A percentile compares a stretch with the other conserved stretches of the same genome.
phyloP scores from a whole-genome alignment of 2,797 vertebrate species.

The Falco naumanni region DNA sequence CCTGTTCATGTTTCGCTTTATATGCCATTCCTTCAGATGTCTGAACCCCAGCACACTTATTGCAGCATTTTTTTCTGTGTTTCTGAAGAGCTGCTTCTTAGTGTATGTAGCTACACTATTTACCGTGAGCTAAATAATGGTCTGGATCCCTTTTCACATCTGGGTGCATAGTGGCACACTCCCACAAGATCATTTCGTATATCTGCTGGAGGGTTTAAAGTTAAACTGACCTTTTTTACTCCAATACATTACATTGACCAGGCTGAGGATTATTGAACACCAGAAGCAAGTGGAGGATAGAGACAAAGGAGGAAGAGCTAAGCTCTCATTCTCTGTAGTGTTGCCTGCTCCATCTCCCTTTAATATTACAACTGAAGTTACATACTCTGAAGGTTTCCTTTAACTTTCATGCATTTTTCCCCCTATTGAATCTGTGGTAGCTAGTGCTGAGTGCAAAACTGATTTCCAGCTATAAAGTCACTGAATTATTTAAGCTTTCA shows the following conservation, averaged over 20 bases:
- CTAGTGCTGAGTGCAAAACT: background rate
- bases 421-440: background rate
- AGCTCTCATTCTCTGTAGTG: background rate
- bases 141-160: background rate
- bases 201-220: background rate
- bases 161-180: background rate
- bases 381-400: constrained; percentile 31
- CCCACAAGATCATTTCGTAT: constrained; percentile 18
- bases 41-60: constrained; percentile 63
- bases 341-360: background rate
- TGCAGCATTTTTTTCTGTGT: constrained; percentile 26
- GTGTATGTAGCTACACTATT: background rate
- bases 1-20: constrained; percentile 67
- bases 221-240: constrained; percentile 1
- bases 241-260: background rate
- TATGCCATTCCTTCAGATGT: constrained; percentile 64
- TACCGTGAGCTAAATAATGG: background rate
- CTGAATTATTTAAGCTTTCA: constrained; percentile 40
- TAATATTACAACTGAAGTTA: background rate
- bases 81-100: constrained; percentile 4
- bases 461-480: constrained; percentile 23
- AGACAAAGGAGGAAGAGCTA: constrained; percentile 13
- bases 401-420: background rate
- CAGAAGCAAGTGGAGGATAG: background rate
- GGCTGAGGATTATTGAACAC: constrained; percentile 26